phyloP scores from a whole-genome alignment of 2,888 invertebrate species.

The Elmis aenea region DNA sequence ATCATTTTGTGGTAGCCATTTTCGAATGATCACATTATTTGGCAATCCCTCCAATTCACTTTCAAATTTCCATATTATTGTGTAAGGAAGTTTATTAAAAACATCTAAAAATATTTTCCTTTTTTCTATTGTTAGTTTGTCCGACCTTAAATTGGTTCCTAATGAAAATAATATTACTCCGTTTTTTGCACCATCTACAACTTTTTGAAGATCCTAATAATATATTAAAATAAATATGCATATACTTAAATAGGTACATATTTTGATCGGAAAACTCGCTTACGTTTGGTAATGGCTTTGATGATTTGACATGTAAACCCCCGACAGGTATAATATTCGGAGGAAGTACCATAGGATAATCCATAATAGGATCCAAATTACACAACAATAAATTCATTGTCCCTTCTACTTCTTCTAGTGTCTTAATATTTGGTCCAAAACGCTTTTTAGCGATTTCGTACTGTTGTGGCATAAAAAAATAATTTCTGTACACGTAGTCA shows the following conservation, averaged over 20 bases:
- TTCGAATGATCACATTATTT: conserved; percentile 38
- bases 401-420: conserved; percentile 27
- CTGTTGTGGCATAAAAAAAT: conserved; percentile 16
- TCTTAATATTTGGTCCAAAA: conserved; percentile 28
- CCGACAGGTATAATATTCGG: conserved; percentile 42
- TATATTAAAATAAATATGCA: not conserved
- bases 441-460: conserved; percentile 21
- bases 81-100: conserved; percentile 39
- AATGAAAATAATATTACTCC: conserved; percentile 43
- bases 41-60: conserved; percentile 33
- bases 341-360: conserved; percentile 34
- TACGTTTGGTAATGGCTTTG: conserved; percentile 32
- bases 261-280: conserved; percentile 7
- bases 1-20: conserved; percentile 45
- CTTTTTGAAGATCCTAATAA: conserved; percentile 34
- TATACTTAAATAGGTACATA: too few relatives aligned
- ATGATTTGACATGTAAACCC: conserved; percentile 35
- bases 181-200: conserved; percentile 36
- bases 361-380: conserved; percentile 33
- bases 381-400: conserved; percentile 32
- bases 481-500: conserved; percentile 12
- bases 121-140: conserved; percentile 30
- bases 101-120: conserved; percentile 33
- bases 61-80: conserved; percentile 45
- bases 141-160: conserved; percentile 38